These are phyloP conservation scores for Sepiola atlantica DNA, from an alignment of 2,888 invertebrate species.

Conservation along the genomic window DNA sequence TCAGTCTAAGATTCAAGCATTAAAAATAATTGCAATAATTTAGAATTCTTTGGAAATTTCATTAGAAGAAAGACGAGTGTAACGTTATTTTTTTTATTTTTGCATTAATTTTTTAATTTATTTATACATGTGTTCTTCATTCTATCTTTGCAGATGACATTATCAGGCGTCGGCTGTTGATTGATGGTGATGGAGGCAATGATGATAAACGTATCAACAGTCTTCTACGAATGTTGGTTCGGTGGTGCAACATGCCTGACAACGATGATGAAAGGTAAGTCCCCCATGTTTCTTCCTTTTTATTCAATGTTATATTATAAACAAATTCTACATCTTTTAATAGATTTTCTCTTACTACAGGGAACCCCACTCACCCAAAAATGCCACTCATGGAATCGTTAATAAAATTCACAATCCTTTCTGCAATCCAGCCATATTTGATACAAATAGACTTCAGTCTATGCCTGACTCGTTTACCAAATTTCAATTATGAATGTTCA, in stretches of 20 bases:
- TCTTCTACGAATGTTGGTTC: slow-evolving; percentile 83
- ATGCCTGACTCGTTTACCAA: too few species aligned
- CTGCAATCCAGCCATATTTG: too few species aligned
- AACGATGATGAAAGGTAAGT: slow-evolving; percentile 71
- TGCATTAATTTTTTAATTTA: neutral
- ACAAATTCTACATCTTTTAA: neutral
- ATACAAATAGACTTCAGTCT: too few species aligned
- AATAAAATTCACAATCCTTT: too few species aligned
- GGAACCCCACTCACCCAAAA: too few species aligned
- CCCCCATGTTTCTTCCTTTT: neutral
- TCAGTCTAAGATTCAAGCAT: too few species aligned
- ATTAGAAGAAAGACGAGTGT: too few species aligned
- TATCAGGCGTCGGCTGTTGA: slow-evolving; percentile 89
- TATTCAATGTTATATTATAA: neutral
- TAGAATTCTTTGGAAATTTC: too few species aligned
- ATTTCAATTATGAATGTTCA: too few species aligned
- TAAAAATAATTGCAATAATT: too few species aligned
- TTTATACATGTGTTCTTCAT: neutral
- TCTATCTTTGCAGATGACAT: slow-evolving; percentile 86
- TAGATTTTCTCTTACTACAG: too few species aligned
- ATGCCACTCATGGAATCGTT: too few species aligned
- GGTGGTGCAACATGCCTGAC: slow-evolving; percentile 72
- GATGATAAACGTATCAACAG: slow-evolving; percentile 93
- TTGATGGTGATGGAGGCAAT: slow-evolving; percentile 97
- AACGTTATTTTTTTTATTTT: neutral